These are phyloP conservation scores for Hemistola chrysoprasaria DNA, from an alignment of 2,888 invertebrate species.

Conservation along the genomic window DNA sequence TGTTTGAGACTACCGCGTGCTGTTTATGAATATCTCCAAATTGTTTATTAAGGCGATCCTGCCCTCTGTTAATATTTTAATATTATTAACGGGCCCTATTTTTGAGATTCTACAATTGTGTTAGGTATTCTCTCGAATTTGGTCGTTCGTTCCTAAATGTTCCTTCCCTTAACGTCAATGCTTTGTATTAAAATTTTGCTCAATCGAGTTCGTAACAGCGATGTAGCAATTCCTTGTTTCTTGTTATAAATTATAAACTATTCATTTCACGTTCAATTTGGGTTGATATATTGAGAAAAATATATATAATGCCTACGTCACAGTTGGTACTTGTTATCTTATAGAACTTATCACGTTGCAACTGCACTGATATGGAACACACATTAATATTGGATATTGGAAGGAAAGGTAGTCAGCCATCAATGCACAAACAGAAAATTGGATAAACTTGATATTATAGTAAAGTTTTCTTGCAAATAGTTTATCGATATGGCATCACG, in stretches of 20 bases:
- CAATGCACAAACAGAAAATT: conserved; percentile 55
- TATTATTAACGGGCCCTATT: conserved; percentile 42
- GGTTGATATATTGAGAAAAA: conserved; percentile 30
- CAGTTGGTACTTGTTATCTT: conserved; percentile 46
- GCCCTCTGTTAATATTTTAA: conserved; percentile 22
- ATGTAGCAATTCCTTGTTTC: conserved; percentile 42
- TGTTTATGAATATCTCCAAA: conserved; percentile 22
- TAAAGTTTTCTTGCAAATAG: conserved; percentile 39
- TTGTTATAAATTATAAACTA: conserved; percentile 41
- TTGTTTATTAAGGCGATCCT: conserved; percentile 23
- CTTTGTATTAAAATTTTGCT: conserved; percentile 73
- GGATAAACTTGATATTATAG: conserved; percentile 31
- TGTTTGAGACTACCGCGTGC: conserved; percentile 25
- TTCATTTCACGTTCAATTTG: conserved; percentile 27
- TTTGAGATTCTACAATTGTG: conserved; percentile 62
- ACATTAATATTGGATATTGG: conserved; percentile 16
- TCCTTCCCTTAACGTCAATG: conserved; percentile 59
- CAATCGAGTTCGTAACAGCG: conserved; percentile 63
- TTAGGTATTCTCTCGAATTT: conserved; percentile 56
- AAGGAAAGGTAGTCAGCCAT: conserved; percentile 30
- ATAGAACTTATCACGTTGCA: conserved; percentile 54
- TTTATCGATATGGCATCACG: conserved; percentile 35
- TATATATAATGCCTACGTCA: conserved; percentile 29
- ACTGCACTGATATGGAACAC: conserved; percentile 35
- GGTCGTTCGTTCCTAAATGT: conserved; percentile 73